Conservation (phyloP, 2,888 invertebrate species). For the Clivina fossor region DNA sequence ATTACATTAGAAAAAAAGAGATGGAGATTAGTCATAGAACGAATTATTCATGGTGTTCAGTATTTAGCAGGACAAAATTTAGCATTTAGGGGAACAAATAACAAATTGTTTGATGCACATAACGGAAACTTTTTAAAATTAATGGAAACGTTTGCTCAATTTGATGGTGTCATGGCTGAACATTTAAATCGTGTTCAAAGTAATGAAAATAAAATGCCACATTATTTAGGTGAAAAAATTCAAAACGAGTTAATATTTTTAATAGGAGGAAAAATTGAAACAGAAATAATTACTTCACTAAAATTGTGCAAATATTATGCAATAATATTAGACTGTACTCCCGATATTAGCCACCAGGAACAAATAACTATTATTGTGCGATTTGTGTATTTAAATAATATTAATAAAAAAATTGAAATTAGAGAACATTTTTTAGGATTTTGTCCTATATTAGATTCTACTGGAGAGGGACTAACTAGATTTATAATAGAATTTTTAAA, state of each 20-base stretch:
- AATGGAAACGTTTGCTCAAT: conserved; percentile 26
- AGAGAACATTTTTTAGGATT: too few relatives aligned
- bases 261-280: conserved; percentile 5
- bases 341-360: conserved; percentile 4
- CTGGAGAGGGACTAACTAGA: too few relatives aligned
- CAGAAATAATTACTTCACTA: background rate
- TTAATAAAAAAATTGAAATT: too few relatives aligned
- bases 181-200: conserved; percentile 7
- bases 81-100: conserved; percentile 20
- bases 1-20: too few relatives aligned
- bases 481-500: too few relatives aligned
- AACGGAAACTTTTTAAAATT: conserved; percentile 32
- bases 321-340: conserved; percentile 10
- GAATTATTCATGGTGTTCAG: too few relatives aligned
- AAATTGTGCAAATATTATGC: conserved; percentile 10
- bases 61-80: too few relatives aligned
- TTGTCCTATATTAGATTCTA: too few relatives aligned
- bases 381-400: conserved; percentile 1
- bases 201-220: conserved; percentile 8
- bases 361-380: conserved; percentile 3
- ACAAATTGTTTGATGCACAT: conserved; percentile 16
- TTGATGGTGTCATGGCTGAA: conserved; percentile 15
- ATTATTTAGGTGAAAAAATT: conserved; percentile 8
- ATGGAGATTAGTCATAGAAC: too few relatives aligned
- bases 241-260: conserved; percentile 10